Percentiles rank a stretch among this genome's conserved stretches.
Conservation (phyloP, 1,140 invertebrate species). For the Onthophagus taurus region DNA sequence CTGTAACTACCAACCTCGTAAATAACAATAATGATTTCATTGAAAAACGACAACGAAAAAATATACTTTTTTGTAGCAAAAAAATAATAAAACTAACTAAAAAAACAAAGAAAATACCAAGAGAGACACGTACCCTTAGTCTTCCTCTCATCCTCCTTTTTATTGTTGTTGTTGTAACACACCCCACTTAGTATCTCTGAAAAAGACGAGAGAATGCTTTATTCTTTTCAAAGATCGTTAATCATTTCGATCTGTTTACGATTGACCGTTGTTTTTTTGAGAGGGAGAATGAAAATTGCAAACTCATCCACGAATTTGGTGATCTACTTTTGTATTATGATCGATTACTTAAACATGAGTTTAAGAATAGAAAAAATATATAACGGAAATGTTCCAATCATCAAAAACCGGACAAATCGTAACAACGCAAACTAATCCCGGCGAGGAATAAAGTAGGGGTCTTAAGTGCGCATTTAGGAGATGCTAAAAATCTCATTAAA, state of each 20-base stretch:
- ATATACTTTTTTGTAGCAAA: slow-evolving; percentile 5
- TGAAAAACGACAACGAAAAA: slow-evolving; percentile 6
- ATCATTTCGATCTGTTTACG: background rate
- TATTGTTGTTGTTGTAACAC: slow-evolving; percentile 59
- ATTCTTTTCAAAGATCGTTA: slow-evolving; percentile 3
- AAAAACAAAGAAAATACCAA: background rate
- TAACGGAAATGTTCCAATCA: too few species aligned
- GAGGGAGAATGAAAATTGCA: too few species aligned
- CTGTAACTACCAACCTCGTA: slow-evolving; percentile 49
- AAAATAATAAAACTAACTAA: slow-evolving; percentile 11
- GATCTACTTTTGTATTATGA: too few species aligned
- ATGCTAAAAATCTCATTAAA: too few species aligned
- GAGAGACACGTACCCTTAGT: slow-evolving; percentile 56
- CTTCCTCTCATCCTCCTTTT: slow-evolving; percentile 71
- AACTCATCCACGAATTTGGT: too few species aligned
- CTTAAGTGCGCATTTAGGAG: too few species aligned
- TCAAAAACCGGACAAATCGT: too few species aligned
- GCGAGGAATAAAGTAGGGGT: too few species aligned
- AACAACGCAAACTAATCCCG: too few species aligned
- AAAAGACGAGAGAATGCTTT: too few species aligned
- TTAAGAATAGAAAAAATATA: too few species aligned
- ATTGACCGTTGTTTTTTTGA: background rate
- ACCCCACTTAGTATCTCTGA: slow-evolving; percentile 77
- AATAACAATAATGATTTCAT: slow-evolving; percentile 6
- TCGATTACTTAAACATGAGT: too few species aligned